These are phyloP conservation scores for Chrysopa pallens DNA, from an alignment of 1,140 invertebrate genomes.

Conservation along the genomic window DNA sequence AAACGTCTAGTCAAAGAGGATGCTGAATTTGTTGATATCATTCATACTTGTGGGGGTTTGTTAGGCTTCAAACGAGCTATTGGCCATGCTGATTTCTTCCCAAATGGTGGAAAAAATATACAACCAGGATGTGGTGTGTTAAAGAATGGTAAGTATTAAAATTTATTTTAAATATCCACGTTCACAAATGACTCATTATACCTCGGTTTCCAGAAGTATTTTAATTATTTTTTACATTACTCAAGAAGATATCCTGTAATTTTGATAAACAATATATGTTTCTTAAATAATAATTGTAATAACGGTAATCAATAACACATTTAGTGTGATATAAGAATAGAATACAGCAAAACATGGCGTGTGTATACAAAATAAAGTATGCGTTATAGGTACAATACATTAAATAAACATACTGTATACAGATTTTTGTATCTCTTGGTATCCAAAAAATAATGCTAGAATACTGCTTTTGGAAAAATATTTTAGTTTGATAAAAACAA, in stretches of 20 bases:
- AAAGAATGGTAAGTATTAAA: background rate
- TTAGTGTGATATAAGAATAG: too few relatives aligned
- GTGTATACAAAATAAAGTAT: too few relatives aligned
- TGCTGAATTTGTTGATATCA: constrained; percentile 73
- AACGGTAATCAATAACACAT: too few relatives aligned
- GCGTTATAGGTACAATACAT: too few relatives aligned
- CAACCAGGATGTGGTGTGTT: constrained; percentile 50
- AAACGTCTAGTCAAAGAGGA: constrained; percentile 53
- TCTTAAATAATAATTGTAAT: too few relatives aligned
- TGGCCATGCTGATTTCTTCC: constrained; percentile 73
- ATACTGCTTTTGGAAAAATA: too few relatives aligned
- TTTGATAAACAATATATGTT: too few relatives aligned
- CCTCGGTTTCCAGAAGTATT: background rate
- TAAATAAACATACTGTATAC: too few relatives aligned
- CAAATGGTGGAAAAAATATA: constrained; percentile 51
- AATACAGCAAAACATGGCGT: too few relatives aligned
- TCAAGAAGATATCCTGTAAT: too few relatives aligned
- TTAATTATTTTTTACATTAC: background rate
- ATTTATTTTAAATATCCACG: background rate
- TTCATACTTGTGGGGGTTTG: constrained; percentile 71
- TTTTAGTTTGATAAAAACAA: background rate
- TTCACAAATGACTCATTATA: background rate
- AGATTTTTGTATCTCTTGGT: too few relatives aligned
- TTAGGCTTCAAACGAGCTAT: constrained; percentile 49
- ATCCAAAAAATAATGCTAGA: too few relatives aligned